Percentiles rank a stretch among this genome's conserved stretches.
Conservation (phyloP, 2,113 vertebrate genomes). For the Hiodon tergisus region DNA sequence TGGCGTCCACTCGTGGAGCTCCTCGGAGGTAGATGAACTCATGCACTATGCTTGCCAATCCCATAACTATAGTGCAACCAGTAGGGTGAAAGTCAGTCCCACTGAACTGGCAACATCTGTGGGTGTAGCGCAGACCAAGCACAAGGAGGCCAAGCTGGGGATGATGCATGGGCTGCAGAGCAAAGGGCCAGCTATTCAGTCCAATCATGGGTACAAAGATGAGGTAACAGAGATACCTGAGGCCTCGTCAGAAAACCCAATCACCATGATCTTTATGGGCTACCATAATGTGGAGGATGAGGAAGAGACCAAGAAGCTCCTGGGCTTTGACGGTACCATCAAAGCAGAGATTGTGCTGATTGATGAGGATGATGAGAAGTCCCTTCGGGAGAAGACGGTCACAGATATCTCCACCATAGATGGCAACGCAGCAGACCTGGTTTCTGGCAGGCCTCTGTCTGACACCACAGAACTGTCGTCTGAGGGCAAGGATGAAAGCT, state of each 20-base stretch:
- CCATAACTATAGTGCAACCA: slow-evolving; percentile 57
- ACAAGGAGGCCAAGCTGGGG: slow-evolving; percentile 78
- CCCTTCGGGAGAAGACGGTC: slow-evolving; percentile 92
- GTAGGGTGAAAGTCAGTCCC: slow-evolving; percentile 60
- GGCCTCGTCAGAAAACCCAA: slow-evolving; percentile 72
- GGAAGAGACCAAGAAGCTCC: slow-evolving; percentile 85
- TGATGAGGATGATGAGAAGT: slow-evolving; percentile 92
- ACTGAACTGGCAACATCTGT: slow-evolving; percentile 59
- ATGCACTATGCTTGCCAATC: slow-evolving; percentile 80
- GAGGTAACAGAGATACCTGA: slow-evolving; percentile 50
- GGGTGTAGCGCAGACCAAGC: slow-evolving; percentile 60
- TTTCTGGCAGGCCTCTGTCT: slow-evolving; percentile 77
- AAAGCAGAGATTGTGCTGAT: slow-evolving; percentile 95
- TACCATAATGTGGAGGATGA: slow-evolving; percentile 87
- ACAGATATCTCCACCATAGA: slow-evolving; percentile 86
- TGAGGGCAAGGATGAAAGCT: slow-evolving; percentile 86
- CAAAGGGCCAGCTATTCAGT: slow-evolving; percentile 53
- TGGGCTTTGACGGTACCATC: slow-evolving; percentile 89
- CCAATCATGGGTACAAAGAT: slow-evolving; percentile 44
- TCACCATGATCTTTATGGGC: slow-evolving; percentile 98
- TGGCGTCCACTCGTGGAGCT: slow-evolving; percentile 80
- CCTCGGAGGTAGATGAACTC: slow-evolving; percentile 83
- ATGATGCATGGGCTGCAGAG: slow-evolving; percentile 69
- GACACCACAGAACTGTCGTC: slow-evolving; percentile 94
- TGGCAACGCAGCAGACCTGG: slow-evolving; percentile 88